Percentiles rank a stretch among this genome's conserved stretches.
Conservation (phyloP, 2,888 invertebrate genomes). For the Andricus quercusramuli region DNA sequence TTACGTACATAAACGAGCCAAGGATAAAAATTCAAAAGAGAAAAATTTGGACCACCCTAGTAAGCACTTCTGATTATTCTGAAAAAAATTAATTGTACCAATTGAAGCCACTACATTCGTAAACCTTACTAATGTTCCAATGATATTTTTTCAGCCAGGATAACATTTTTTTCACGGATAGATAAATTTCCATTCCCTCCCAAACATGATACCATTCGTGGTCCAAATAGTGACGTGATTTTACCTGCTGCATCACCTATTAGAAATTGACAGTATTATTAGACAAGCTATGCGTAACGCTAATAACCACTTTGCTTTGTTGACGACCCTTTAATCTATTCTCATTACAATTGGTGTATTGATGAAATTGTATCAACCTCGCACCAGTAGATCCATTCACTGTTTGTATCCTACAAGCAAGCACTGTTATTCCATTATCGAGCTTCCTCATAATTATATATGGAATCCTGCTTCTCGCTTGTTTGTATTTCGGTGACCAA, state of each 20-base stretch:
- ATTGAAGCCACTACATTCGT: too few relatives aligned
- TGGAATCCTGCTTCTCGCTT: conserved; percentile 53
- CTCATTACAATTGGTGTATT: conserved; percentile 68
- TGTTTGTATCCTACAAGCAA: conserved; percentile 67
- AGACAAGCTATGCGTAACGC: neutral
- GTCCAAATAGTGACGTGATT: neutral
- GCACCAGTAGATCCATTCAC: conserved; percentile 55
- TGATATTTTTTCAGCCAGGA: too few relatives aligned
- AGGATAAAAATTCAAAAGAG: too few relatives aligned
- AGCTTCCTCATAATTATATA: conserved; percentile 66
- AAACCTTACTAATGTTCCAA: too few relatives aligned
- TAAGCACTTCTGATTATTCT: too few relatives aligned
- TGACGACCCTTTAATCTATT: conserved; percentile 70
- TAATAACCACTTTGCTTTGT: conserved; percentile 51
- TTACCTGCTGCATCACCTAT: neutral
- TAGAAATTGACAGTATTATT: conserved; percentile 6
- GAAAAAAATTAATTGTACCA: too few relatives aligned
- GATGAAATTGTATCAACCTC: conserved; percentile 59
- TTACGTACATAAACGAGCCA: too few relatives aligned
- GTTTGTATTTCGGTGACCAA: conserved; percentile 42
- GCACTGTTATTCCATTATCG: conserved; percentile 70
- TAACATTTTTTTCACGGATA: too few relatives aligned
- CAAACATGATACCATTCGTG: neutral
- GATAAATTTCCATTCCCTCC: neutral
- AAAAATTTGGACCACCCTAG: too few relatives aligned